Evolutionary conservation across 2,888 invertebrate species (phyloP).

Genomic region (Drosophila demipolita): DNA sequence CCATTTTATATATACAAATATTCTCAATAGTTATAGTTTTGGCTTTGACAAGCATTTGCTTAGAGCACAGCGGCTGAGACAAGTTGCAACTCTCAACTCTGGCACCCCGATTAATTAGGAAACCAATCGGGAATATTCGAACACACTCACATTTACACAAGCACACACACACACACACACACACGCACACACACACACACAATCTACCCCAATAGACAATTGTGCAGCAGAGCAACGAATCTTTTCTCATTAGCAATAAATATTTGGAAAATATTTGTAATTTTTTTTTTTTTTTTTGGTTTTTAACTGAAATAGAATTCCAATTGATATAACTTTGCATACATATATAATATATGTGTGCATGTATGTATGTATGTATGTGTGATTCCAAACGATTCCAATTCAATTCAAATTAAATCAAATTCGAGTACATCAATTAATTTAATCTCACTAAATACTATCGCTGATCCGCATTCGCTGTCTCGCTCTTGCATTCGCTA

Average conservation of each 20-base stretch:
- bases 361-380: slow-evolving; percentile 1
- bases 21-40: slow-evolving; percentile 30
- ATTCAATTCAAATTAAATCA: not conserved
- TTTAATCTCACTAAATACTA: slow-evolving; percentile 53
- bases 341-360: not conserved
- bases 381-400: slow-evolving; percentile 7
- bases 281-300: not conserved
- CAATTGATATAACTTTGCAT: slow-evolving; percentile 1
- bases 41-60: slow-evolving; percentile 62
- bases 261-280: not conserved
- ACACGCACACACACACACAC: not conserved
- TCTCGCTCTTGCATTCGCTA: slow-evolving; percentile 68
- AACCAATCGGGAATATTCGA: slow-evolving; percentile 3
- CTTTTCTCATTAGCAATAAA: slow-evolving; percentile 7
- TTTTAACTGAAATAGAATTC: not conserved
- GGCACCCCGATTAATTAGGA: slow-evolving; percentile 31
- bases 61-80: slow-evolving; percentile 60
- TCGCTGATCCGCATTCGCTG: slow-evolving; percentile 72
- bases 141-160: not conserved
- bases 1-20: slow-evolving; percentile 24
- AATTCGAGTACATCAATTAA: slow-evolving; percentile 25
- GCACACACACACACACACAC: slow-evolving; percentile 2
- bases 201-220: not conserved
- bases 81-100: slow-evolving; percentile 12
- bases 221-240: slow-evolving; percentile 6